Evolutionary conservation across 2,797 vertebrate species (phyloP).

Genomic region (Pteronotus mesoamericanus): DNA sequence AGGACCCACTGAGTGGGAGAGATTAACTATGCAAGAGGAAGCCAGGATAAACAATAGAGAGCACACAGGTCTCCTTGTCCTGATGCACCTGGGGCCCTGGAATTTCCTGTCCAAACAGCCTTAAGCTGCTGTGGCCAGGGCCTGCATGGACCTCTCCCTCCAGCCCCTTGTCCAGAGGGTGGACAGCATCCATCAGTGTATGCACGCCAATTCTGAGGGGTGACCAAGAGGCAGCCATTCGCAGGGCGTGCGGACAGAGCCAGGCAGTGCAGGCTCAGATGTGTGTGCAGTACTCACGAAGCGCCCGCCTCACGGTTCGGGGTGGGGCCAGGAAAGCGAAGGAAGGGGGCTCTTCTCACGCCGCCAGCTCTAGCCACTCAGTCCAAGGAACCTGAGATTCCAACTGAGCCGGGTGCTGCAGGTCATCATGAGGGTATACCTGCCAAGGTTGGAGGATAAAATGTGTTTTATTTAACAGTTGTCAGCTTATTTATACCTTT

Average conservation of each 20-base stretch:
- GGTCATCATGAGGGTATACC: neutral
- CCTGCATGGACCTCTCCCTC: neutral
- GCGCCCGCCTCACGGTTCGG: fast-evolving
- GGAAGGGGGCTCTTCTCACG: neutral
- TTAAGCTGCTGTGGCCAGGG: neutral
- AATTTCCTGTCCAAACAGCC: neutral
- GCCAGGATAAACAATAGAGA: neutral
- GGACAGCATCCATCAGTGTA: neutral
- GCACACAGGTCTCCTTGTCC: fast-evolving
- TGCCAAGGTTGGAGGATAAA: neutral
- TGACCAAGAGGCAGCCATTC: neutral
- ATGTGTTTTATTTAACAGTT: neutral
- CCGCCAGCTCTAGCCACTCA: neutral
- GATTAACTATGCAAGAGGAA: neutral
- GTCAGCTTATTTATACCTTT: neutral
- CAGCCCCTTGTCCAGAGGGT: neutral
- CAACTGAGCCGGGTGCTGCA: neutral
- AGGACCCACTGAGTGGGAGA: neutral
- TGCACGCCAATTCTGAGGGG: neutral
- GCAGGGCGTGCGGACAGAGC: neutral
- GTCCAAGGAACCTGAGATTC: neutral
- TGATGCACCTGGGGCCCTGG: neutral
- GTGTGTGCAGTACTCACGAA: neutral
- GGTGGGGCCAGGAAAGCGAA: neutral
- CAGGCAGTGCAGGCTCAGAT: neutral